Evolutionary conservation across 2,113 vertebrate species (phyloP), one percentile per base, ranked within the genome.

Genomic region (Callipepla squamata): DNA sequence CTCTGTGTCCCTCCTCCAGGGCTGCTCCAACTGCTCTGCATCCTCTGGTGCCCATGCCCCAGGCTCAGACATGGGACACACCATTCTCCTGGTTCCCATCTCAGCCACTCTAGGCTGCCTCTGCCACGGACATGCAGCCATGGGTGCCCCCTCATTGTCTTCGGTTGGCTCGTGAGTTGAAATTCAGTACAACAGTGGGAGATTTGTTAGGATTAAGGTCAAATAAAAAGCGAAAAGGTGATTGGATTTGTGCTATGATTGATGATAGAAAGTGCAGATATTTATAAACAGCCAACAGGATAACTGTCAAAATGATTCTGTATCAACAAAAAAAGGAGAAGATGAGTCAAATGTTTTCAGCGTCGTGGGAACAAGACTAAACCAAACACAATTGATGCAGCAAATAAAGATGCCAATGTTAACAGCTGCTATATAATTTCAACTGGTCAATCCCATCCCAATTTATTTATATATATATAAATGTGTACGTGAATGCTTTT

Each of bases 221-320:
- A 96, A 95, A 96, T 95, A 59, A 94, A 94, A 92, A 90, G 76
- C 4, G 32, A 94, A 94, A 90, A 95, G 85, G 90, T 45, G 14
- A 95, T 86, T 94, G 92, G 95, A 95, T 96, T 96, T 95, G 83
- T 30, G 92, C 94, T 92, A 88, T 86, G 90, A 96, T 95, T 96
- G 96, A 95, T 96, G 92, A 94, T 67, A 84, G 90, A 75, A 94
- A 92, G 91, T 75, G 73, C 85, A 80, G 90, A 76, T 96, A 96
- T 94, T 96, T 96, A 96, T 96, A 95, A 96, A 65, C 87, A 95
- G 93, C 68, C 94, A 81, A 79, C 62, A 75, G 95, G 93, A 84
- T 92, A 94, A 94, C 95, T 94, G 94, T 95, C 95, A 96, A 67
- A 94, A 92, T 69, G 51, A 88, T 94, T 95, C 94, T 86, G 1